A percentile compares a stretch with the other conserved stretches of the same genome.
Evolutionary conservation across 2,113 vertebrate genomes (phyloP).

Genomic region (Pomatorhinus ruficollis): DNA sequence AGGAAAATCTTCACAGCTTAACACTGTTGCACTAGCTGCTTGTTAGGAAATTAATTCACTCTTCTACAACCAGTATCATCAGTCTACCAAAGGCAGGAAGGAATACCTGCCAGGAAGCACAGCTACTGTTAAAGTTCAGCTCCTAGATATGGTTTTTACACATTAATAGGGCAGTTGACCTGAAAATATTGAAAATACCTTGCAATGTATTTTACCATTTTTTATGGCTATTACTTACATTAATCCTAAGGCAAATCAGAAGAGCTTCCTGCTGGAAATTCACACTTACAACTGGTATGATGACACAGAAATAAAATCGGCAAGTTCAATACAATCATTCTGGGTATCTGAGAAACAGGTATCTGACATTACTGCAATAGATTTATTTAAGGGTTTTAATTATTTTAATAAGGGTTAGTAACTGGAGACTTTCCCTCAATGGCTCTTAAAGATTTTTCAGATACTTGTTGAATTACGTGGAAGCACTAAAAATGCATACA

Average conservation of each 20-base stretch:
- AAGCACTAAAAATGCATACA: not conserved
- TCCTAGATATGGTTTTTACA: accelerated
- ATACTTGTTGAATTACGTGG: not conserved
- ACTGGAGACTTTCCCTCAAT: not conserved
- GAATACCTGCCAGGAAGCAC: not conserved
- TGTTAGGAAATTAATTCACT: not conserved
- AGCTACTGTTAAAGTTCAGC: not conserved
- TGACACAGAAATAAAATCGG: not conserved
- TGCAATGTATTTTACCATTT: not conserved
- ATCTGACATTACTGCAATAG: not conserved
- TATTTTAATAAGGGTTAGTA: not conserved
- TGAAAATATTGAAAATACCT: not conserved
- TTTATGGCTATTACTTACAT: not conserved
- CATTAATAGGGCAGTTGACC: not conserved
- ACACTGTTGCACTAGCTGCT: not conserved
- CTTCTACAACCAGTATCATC: not conserved
- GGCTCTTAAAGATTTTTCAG: not conserved
- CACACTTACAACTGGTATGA: not conserved
- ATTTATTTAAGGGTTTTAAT: not conserved
- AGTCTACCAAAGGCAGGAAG: not conserved
- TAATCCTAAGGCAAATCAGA: not conserved
- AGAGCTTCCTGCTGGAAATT: not conserved
- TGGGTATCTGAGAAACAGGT: not conserved
- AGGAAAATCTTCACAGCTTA: not conserved
- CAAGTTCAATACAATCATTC: not conserved